Percentiles rank a stretch among this genome's conserved stretches.
These are phyloP conservation scores for Eupithecia inturbata DNA, from an alignment of 2,888 invertebrate genomes.

Conservation along the genomic window DNA sequence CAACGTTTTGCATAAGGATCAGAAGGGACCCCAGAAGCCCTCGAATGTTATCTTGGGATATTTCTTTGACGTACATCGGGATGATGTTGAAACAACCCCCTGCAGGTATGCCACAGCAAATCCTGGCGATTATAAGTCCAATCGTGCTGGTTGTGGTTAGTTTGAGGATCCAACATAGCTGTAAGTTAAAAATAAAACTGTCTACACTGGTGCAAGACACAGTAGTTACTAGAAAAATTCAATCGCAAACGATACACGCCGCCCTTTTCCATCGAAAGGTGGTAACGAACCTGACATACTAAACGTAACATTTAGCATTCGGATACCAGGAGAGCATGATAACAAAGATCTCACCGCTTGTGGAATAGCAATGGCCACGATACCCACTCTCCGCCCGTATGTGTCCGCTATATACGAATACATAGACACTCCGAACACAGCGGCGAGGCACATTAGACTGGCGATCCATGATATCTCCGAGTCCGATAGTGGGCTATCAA, in stretches of 20 bases:
- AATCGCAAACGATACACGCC: background rate
- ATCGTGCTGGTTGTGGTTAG: conserved; percentile 51
- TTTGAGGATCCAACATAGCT: conserved; percentile 68
- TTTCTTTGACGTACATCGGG: conserved; percentile 68
- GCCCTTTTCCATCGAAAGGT: conserved; percentile 5
- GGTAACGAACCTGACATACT: conserved; percentile 40
- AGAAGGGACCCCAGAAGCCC: conserved; percentile 63
- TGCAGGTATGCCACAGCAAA: conserved; percentile 60
- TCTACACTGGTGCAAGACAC: background rate
- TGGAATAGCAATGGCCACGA: conserved; percentile 73
- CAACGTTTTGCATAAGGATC: conserved; percentile 60
- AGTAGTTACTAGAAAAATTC: conserved; percentile 21
- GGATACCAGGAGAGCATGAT: conserved; percentile 49
- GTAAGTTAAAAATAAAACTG: conserved; percentile 39
- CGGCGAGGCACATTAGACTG: conserved; percentile 66
- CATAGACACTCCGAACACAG: conserved; percentile 62
- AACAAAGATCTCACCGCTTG: conserved; percentile 67
- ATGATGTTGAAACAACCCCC: conserved; percentile 66
- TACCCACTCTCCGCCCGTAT: conserved; percentile 71
- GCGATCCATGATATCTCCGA: conserved; percentile 74
- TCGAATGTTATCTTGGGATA: conserved; percentile 66
- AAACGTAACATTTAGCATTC: conserved; percentile 54
- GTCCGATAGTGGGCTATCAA: conserved; percentile 65
- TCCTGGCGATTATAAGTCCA: conserved; percentile 58
- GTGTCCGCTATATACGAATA: conserved; percentile 71